Evolutionary conservation across 2,113 vertebrate genomes (phyloP).

Genomic region (Poeciliopsis prolifica): DNA sequence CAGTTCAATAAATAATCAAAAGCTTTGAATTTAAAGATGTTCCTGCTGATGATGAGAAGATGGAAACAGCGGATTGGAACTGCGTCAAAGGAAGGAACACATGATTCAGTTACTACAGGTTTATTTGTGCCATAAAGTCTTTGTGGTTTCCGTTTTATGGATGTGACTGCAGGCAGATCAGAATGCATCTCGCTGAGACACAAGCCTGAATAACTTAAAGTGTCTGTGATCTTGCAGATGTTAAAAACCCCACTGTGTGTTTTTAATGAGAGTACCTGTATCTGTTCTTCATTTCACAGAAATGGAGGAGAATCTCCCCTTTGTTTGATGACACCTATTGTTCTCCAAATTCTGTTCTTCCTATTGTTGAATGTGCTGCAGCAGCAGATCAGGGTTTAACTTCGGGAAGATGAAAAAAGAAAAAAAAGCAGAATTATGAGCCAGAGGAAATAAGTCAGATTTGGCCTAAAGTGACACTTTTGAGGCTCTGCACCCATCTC

Average conservation of each 20-base stretch:
- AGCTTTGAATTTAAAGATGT: not conserved
- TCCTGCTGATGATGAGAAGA: constrained; percentile 20
- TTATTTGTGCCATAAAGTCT: constrained; percentile 32
- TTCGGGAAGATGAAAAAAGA: constrained; percentile 1
- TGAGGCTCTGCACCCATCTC: constrained; percentile 33
- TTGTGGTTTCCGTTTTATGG: constrained; percentile 15
- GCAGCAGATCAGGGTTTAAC: constrained; percentile 41
- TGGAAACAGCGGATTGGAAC: not conserved
- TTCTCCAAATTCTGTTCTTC: constrained; percentile 14
- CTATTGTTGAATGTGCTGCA: constrained; percentile 30
- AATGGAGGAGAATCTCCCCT: not conserved
- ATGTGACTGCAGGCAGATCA: not conserved
- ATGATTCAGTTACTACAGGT: constrained; percentile 6
- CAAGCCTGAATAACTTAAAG: constrained; percentile 17
- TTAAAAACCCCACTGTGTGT: constrained; percentile 2
- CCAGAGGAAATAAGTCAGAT: constrained; percentile 27
- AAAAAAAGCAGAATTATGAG: constrained; percentile 9
- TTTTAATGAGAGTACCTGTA: constrained; percentile 10
- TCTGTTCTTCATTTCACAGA: constrained; percentile 21
- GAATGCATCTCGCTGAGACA: not conserved
- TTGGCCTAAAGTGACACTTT: constrained; percentile 45
- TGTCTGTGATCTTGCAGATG: constrained; percentile 14
- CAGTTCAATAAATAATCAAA: too few relatives aligned
- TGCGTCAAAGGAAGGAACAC: not conserved
- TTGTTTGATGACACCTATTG: constrained; percentile 28